phyloP scores from a whole-genome alignment of 2,797 vertebrate species.

The Acanthopagrus latus region DNA sequence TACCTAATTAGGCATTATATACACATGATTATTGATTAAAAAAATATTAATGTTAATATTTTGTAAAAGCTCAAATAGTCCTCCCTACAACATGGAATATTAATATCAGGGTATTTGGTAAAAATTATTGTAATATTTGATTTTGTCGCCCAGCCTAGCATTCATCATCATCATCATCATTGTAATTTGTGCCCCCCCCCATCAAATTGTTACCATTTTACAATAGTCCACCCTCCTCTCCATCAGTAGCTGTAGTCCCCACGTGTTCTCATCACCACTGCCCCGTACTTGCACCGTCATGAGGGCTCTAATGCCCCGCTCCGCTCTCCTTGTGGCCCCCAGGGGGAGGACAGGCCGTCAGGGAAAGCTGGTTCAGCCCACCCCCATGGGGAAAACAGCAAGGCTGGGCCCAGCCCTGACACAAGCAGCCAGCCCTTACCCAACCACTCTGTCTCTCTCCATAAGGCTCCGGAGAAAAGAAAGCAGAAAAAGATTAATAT shows the following conservation, averaged over 20 bases:
- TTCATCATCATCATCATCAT: conserved; percentile 5
- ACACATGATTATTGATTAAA: too few species aligned
- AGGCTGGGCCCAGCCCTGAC: conserved; percentile 83
- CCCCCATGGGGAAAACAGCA: conserved; percentile 93
- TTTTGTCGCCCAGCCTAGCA: too few species aligned
- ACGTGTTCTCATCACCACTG: conserved; percentile 51
- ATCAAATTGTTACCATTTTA: conserved; percentile 30
- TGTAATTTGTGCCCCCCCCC: conserved; percentile 13
- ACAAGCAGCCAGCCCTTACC: conserved; percentile 85
- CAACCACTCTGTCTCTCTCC: conserved; percentile 81
- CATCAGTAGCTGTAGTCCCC: conserved; percentile 58
- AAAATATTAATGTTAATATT: too few species aligned
- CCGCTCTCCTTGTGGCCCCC: conserved; percentile 93
- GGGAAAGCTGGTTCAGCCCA: conserved; percentile 94
- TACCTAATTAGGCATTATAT: too few species aligned
- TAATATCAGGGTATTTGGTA: too few species aligned
- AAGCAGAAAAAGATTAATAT: conserved; percentile 99
- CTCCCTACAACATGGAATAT: too few species aligned
- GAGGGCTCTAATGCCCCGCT: conserved; percentile 76
- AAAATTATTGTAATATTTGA: too few species aligned
- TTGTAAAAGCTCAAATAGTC: too few species aligned
- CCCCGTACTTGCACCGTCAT: conserved; percentile 53
- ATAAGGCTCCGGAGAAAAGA: conserved; percentile 93
- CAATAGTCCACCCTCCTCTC: conserved; percentile 19
- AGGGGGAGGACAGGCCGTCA: conserved; percentile 95